Percentiles rank a stretch among this genome's conserved stretches.
phyloP scores from a whole-genome alignment of 2,113 vertebrate species.

The Isichthys henryi region DNA sequence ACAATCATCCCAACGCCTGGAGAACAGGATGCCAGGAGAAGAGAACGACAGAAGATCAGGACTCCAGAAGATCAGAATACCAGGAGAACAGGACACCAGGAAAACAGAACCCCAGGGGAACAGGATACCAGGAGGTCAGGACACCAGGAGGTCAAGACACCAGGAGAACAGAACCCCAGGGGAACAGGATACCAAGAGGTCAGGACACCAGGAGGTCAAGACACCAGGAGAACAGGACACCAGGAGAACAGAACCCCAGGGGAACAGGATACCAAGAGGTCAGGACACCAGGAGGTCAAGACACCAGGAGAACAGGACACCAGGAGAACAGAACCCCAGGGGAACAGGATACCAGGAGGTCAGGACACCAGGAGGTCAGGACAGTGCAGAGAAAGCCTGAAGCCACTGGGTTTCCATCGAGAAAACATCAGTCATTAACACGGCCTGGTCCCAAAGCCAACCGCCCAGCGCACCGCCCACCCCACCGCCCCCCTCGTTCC shows the following conservation, averaged over 20 bases:
- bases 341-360: not conserved
- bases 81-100: no score
- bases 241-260: not conserved
- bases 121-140: not conserved
- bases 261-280: not conserved
- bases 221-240: not conserved
- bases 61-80: not conserved
- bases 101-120: not conserved
- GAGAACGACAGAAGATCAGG: not conserved
- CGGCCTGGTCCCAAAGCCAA: not conserved
- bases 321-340: not conserved
- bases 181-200: not conserved
- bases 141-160: not conserved
- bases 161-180: not conserved
- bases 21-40: not conserved
- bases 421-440: not conserved
- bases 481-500: constrained; percentile 32
- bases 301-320: not conserved
- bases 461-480: not conserved
- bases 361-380: not conserved
- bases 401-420: not conserved
- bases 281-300: not conserved
- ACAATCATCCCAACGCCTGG: not conserved
- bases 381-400: not conserved
- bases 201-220: not conserved